Base-by-base conservation (phyloP, 2,888 invertebrate species). In the Boloria selene region DNA sequence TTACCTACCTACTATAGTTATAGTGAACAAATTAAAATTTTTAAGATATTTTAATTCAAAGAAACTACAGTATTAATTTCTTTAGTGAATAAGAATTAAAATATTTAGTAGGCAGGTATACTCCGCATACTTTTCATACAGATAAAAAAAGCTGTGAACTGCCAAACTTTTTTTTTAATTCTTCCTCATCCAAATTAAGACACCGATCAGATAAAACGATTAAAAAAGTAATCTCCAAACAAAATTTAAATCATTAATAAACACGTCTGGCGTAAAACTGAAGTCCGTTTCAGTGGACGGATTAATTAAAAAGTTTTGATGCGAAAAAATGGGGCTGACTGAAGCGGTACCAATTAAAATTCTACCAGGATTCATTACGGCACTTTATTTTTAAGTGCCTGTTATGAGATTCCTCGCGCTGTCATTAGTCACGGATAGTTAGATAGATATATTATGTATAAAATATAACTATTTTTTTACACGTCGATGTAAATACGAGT, bases 261-360 rank as follows among this genome's bases (percentile, higher is more conserved):
- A 75, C 72, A 74, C 69, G 74, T 75, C 75, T 63, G 75, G 56
- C 63, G 79, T 80, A 81, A 83, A 81, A 81, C 78, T 78, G 80
- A 81, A 83, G 80, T 83, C 78, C 83, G 79, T 83, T 81, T 79
- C 83, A 82, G 75, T 79, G 78, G 77, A 79, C 84, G 77, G 81
- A 84, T 89, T 87, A 89, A 90, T 90, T 90, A 88, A 87, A 87
- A 90, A 90, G 85, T 88, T 59, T 88, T 82, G 80, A 78, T 75
- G 75, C 76, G 77, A 84, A 84, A 83, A 78, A 77, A 69, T 69
- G 72, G 68, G 73, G 72, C 68, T 71, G 72, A 73, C 74, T 76
- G 76, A 78, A 77, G 75, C 78, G 74, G 60, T 77, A 75, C 86
- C 88, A 89, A 89, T 89, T 89, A 88, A 88, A 86, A 89, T 85